These are phyloP conservation scores for Noctua fimbriata DNA, from an alignment of 2,888 invertebrate genomes.

Conservation along the genomic window DNA sequence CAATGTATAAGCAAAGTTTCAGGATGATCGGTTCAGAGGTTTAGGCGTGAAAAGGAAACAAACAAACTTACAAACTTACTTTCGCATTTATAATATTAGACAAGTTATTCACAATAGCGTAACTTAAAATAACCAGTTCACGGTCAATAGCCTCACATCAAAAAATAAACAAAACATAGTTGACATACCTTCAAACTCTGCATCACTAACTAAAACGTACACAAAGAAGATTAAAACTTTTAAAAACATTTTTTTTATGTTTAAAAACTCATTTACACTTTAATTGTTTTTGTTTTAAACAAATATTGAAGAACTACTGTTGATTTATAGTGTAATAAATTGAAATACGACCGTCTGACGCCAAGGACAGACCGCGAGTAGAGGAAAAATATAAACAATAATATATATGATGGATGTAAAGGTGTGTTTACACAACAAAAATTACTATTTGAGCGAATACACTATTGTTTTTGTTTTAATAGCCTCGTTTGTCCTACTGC, in stretches of 20 bases:
- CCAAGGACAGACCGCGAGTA: background rate
- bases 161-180: background rate
- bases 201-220: slow-evolving; percentile 21
- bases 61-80: no score
- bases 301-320: background rate
- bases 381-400: slow-evolving; percentile 27
- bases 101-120: no score
- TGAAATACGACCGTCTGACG: background rate
- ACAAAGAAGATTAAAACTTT: slow-evolving; percentile 18
- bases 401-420: background rate
- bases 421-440: background rate
- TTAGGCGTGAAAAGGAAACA: no score
- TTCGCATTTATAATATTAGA: no score
- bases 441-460: no score
- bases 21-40: no score
- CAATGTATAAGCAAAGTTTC: no score
- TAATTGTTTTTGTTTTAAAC: background rate
- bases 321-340: background rate
- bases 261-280: background rate
- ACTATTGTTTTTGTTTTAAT: no score
- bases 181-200: slow-evolving; percentile 34
- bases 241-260: slow-evolving; percentile 16
- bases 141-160: background rate
- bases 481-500: no score
- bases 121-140: background rate